Base-by-base conservation (phyloP, 37 sponge, comb jelly and placozoan genomes). In the Halichondria panicea region DNA sequence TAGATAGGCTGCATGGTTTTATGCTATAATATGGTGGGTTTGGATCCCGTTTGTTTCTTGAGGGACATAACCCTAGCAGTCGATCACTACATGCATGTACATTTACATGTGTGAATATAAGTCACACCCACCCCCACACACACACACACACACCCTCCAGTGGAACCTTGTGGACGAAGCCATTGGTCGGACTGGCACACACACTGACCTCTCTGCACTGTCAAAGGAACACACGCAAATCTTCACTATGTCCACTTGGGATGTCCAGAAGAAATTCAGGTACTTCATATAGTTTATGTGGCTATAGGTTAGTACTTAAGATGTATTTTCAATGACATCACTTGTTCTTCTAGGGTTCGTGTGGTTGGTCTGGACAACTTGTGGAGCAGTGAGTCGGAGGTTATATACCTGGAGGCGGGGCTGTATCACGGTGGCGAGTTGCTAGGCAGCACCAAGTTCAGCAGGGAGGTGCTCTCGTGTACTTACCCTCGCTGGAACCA, bases 241-340 rank as follows among this genome's bases (percentile, higher is more conserved):
- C 54, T 88, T 91, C 63, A 81, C 88, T 22, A 79, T 92, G 72
- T 89, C 96, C 24, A 75, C 83, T 80, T 95, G 92, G 89, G 96
- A 95, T 71, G 82, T 95, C 25, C 86, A 81, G 50, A 81, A 63
- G 25, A 74, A 80, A 39, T 95, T 91, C 80, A 74, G 93, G 93
- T 89, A 71, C 44, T 48, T 18, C 15, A 48, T 15, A 48, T 48
- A 48, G 11, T 48, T 18, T 48, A 15, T 48, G 15, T 48, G 52
- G 15, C 52, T 48, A 15, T 48, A 48, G 57, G n/a, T 3, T 28
- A 28, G 5, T 12, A 9, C 27, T 56, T 28, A 9, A 4, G 27
- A 56, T 56, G 57, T 56, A 9, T 28, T 56, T 44, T 42, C 45
- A 25, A 24, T 31, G 22, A 7, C 46, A 2, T 15, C 35, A 30